Base-by-base conservation (phyloP, 2,113 vertebrate species). In the Sapajus apella region DNA sequence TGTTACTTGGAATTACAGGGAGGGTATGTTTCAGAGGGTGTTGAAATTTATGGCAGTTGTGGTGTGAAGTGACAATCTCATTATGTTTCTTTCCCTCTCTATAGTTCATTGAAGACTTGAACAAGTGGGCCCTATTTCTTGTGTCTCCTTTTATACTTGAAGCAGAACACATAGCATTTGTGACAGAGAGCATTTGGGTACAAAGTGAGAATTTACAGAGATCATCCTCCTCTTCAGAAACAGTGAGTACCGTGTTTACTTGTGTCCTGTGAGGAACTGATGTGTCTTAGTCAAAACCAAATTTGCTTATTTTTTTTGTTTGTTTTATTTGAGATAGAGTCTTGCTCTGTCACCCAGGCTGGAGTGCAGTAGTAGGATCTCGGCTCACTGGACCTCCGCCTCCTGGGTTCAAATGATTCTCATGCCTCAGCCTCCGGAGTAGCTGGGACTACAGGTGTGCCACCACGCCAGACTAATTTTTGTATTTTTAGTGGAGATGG, bases 61-160 rank as follows among this genome's bases (percentile, higher is more conserved):
- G 52, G 50, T 87, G 52, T 20, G 83, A 72, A 84, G 43, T 87
- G 90, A 77, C 43, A 25, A 0, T 79, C 25, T 58, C 9, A 58
- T 20, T 14, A 37, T 95, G 30, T 86, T 95, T 96, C 94, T 84
- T 50, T 40, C 0, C 79, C 90, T 98, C 84, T 55, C 88, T 95
- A 64, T 97, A 99, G 99, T 99, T 97, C 45, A 99, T 99, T 73
- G 99, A 99, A 58, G 99, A 99, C 95, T 98, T 99, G 90, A 99
- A 98, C 98, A 99, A 99, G 80, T 99, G 99, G 99, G 99, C 98
- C 3, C 94, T 99, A 0, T 97, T 99, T 79, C 96, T 99, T 8
- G 88, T 98, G 32, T 98, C 99, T 47, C 98, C 99, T 45, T 92
- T 98, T 40, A 11, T 98, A 93, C 98, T 99, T 56, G 95, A 95